A percentile compares a stretch with the other conserved stretches of the same genome.
Evolutionary conservation across 2,888 invertebrate genomes (phyloP).

Genomic region (Lissonota sp.): DNA sequence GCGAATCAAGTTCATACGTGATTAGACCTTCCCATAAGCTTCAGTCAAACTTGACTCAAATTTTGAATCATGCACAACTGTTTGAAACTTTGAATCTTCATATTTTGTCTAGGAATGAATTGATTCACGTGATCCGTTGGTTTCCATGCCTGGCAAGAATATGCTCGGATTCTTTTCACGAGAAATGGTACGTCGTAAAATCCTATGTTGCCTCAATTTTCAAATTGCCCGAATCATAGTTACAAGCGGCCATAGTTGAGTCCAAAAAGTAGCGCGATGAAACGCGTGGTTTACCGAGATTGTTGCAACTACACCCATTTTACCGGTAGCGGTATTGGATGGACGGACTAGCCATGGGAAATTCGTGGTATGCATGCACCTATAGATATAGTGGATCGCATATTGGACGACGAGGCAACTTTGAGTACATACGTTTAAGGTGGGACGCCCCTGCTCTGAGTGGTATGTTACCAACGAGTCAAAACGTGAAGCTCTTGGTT

Average conservation of each 20-base stretch:
- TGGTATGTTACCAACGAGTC: constrained; percentile 21
- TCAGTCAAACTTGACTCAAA: background rate
- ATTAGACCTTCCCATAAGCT: too few species aligned
- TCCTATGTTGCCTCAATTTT: constrained; percentile 10
- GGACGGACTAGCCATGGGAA: background rate
- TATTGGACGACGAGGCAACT: background rate
- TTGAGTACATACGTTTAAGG: constrained; percentile 14
- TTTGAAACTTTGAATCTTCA: background rate
- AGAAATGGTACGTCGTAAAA: constrained; percentile 9
- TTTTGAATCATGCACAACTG: background rate
- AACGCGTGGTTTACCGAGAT: constrained; percentile 8
- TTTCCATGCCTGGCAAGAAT: too few species aligned
- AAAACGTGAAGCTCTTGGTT: constrained; percentile 19
- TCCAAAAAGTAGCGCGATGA: constrained; percentile 7
- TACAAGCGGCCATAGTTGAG: background rate
- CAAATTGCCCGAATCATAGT: constrained; percentile 16
- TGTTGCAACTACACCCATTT: constrained; percentile 6
- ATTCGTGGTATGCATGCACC: background rate
- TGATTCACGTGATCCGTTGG: too few species aligned
- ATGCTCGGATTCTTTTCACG: too few species aligned
- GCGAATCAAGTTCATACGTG: background rate
- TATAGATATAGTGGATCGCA: background rate
- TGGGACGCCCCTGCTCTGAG: constrained; percentile 7
- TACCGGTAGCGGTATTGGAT: constrained; percentile 30
- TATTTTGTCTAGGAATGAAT: background rate